A percentile compares a stretch with the other conserved stretches of the same genome.
These are phyloP conservation scores for Sebastes trivittatus DNA, from an alignment of 2,797 vertebrate species.

Conservation along the genomic window DNA sequence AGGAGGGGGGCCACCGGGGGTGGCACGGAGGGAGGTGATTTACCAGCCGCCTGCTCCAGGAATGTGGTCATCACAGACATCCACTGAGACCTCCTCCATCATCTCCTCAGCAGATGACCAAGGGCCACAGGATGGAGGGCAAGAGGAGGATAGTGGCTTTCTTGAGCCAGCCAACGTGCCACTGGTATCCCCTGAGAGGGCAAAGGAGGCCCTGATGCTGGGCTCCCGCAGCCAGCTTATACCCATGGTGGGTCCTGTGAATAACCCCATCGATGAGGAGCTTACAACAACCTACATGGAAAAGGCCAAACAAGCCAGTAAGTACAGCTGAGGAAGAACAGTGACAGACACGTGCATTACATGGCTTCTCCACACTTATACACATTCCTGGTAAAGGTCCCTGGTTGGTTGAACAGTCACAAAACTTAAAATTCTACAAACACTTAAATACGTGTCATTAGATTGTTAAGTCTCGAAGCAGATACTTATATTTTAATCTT, in stretches of 20 bases:
- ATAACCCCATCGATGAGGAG: slow-evolving; percentile 92
- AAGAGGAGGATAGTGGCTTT: slow-evolving; percentile 84
- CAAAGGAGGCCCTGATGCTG: slow-evolving; percentile 85
- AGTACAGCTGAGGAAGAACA: slow-evolving; percentile 75
- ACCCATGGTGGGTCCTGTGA: slow-evolving; percentile 97
- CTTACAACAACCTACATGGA: slow-evolving; percentile 92
- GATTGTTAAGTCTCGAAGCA: background rate
- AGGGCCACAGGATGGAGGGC: slow-evolving; percentile 74
- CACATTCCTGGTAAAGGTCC: background rate
- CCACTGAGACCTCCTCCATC: slow-evolving; percentile 85
- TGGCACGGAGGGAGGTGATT: slow-evolving; percentile 83
- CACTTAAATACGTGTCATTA: background rate
- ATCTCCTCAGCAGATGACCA: slow-evolving; percentile 85
- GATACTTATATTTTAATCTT: background rate
- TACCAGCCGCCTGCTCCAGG: slow-evolving; percentile 78
- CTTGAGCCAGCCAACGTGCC: slow-evolving; percentile 77
- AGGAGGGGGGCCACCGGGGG: slow-evolving; percentile 70
- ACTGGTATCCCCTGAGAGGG: slow-evolving; percentile 86
- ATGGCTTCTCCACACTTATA: background rate
- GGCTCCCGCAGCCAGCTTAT: slow-evolving; percentile 89
- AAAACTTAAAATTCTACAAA: background rate
- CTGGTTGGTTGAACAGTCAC: background rate
- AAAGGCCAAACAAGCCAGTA: slow-evolving; percentile 99
- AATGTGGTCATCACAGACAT: slow-evolving; percentile 84
- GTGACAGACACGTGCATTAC: background rate